phyloP scores from a whole-genome alignment of 2,888 invertebrate genomes.

The Nebria salina region DNA sequence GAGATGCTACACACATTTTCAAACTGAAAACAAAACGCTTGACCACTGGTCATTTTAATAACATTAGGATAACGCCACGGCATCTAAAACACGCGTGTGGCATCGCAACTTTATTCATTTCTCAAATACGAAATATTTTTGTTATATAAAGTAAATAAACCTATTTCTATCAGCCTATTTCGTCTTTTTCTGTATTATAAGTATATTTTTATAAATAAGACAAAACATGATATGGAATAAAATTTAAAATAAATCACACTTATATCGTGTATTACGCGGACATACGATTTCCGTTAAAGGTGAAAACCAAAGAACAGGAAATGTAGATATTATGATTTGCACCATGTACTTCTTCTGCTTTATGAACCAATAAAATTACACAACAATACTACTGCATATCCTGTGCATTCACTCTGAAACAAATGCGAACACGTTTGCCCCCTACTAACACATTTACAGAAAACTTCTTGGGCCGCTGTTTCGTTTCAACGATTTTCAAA shows the following conservation, averaged over 20 bases:
- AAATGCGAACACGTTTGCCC: neutral
- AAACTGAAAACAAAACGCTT: too few species aligned
- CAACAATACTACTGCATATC: conserved; percentile 31
- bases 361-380: conserved; percentile 33
- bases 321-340: conserved; percentile 35
- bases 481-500: neutral
- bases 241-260: neutral
- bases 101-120: too few species aligned
- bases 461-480: neutral
- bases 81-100: too few species aligned
- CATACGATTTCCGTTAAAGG: conserved; percentile 30
- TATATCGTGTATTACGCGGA: neutral
- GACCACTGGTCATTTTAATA: neutral
- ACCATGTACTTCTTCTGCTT: conserved; percentile 31
- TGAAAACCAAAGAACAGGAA: conserved; percentile 25
- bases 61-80: too few species aligned
- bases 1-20: neutral
- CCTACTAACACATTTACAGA: neutral
- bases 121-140: too few species aligned
- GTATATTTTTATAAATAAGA: too few species aligned
- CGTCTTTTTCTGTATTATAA: too few species aligned
- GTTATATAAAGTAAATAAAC: too few species aligned
- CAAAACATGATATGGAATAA: neutral
- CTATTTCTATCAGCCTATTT: too few species aligned
- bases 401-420: conserved; percentile 10